Base-by-base conservation (phyloP, 2,888 invertebrate species). In the Thumatha senex region DNA sequence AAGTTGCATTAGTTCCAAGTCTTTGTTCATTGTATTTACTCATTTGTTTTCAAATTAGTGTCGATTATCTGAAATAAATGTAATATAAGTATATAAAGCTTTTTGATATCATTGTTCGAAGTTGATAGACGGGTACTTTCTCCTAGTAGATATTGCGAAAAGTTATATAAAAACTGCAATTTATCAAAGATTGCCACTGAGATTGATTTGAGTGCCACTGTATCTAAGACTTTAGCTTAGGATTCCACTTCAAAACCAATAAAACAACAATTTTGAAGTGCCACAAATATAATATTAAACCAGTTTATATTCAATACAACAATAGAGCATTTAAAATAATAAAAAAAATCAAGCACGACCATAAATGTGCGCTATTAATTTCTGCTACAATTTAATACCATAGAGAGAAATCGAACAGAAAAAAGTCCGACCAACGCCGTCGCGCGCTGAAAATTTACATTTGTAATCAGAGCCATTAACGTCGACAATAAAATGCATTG, bases 401-500 rank as follows among this genome's bases (percentile, higher is more conserved):
- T 85, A 85, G 78, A 82, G 76, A 87, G 83, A 84, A 82, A 85
- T 81, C 81, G 76, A 82, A 78, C 66, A 82, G 76, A 85, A 88
- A 86, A 88, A 86, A 76, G 60, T 71, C 76, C 81, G 78, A 77
- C 87, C 88, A 86, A 89, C 88, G 84, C 85, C 81, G 83, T 78
- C 82, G 83, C 86, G 79, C 83, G 84, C 82, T 86, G 85, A 86
- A 89, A 89, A 91, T 90, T 89, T 89, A 91, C 89, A 90, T 90
- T 89, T 85, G 87, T 89, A 89, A 89, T 91, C 86, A 85, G 80
- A 85, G 74, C 85, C 89, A 89, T 90, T 90, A 89, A 84, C 80
- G 89, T 89, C 87, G 79, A 89, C 89, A 89, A 90, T 90, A 90
- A 90, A 89, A 80, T 89, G 89, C 89, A 89, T 86, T 89, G 89